Evolutionary conservation across 2,113 vertebrate genomes (phyloP).

Genomic region (Vombatus ursinus): DNA sequence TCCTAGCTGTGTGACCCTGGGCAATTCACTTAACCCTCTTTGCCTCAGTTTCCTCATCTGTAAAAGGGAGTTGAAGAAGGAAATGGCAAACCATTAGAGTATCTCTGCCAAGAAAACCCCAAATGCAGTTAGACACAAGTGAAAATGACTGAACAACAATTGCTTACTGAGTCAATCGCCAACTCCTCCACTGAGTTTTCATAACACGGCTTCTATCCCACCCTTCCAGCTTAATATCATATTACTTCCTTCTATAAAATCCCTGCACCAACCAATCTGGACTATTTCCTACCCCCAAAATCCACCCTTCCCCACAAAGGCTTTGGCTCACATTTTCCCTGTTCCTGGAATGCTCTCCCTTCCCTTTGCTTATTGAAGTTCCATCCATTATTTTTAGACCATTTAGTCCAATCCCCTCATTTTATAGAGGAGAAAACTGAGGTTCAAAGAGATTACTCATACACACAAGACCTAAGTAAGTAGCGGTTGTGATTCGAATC

Average conservation of each 20-base stretch:
- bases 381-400: neutral
- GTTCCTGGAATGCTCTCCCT: neutral
- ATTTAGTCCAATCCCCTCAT: neutral
- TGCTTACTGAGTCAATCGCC: neutral
- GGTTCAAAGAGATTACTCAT: neutral
- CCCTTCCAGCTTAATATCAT: neutral
- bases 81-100: neutral
- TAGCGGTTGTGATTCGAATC: neutral
- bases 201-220: neutral
- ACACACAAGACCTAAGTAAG: neutral
- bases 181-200: neutral
- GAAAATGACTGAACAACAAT: neutral
- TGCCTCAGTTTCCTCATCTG: neutral
- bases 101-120: neutral
- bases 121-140: neutral
- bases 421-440: neutral
- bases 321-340: neutral
- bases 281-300: neutral
- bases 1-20: neutral
- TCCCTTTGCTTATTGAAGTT: neutral
- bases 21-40: neutral
- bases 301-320: neutral
- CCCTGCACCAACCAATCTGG: neutral
- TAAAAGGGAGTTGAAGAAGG: neutral
- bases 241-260: neutral